phyloP scores from a whole-genome alignment of 2,888 invertebrate genomes.

The Steinernema carpocapsae region DNA sequence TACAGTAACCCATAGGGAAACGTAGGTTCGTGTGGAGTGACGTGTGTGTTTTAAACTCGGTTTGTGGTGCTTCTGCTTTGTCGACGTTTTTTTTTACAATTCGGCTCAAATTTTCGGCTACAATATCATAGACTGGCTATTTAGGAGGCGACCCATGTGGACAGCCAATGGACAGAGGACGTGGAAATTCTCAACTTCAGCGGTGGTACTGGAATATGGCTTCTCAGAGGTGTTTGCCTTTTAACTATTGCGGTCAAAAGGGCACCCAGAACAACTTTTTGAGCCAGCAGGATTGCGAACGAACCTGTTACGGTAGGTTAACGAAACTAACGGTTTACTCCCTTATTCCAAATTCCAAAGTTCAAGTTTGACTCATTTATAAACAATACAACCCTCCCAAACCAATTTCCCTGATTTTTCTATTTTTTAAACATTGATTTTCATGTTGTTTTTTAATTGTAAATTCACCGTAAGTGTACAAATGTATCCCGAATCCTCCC shows the following conservation, averaged over 20 bases:
- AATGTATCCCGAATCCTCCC: too few relatives aligned
- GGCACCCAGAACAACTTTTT: constrained; percentile 49
- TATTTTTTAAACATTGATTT: too few relatives aligned
- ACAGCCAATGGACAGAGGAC: constrained; percentile 62
- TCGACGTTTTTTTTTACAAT: constrained; percentile 27
- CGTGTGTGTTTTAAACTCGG: constrained; percentile 17
- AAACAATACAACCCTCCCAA: too few relatives aligned
- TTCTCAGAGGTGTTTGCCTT: constrained; percentile 44
- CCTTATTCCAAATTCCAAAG: too few relatives aligned
- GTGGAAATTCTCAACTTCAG: constrained; percentile 56
- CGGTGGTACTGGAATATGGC: constrained; percentile 53
- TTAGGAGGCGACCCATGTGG: constrained; percentile 67
- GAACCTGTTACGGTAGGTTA: constrained; percentile 63
- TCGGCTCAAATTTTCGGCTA: not conserved
- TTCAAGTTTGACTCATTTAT: too few relatives aligned
- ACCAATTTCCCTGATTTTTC: too few relatives aligned
- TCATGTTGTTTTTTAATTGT: too few relatives aligned
- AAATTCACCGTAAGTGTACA: too few relatives aligned
- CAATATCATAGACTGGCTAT: not conserved
- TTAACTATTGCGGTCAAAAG: constrained; percentile 53
- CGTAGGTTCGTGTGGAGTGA: constrained; percentile 29
- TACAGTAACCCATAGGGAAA: not conserved
- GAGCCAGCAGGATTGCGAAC: constrained; percentile 62
- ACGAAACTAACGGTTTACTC: not conserved
- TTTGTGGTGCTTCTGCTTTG: constrained; percentile 36